These are phyloP conservation scores for Petrolisthes cinctipes DNA, from an alignment of 2,888 invertebrate genomes.

Conservation along the genomic window DNA sequence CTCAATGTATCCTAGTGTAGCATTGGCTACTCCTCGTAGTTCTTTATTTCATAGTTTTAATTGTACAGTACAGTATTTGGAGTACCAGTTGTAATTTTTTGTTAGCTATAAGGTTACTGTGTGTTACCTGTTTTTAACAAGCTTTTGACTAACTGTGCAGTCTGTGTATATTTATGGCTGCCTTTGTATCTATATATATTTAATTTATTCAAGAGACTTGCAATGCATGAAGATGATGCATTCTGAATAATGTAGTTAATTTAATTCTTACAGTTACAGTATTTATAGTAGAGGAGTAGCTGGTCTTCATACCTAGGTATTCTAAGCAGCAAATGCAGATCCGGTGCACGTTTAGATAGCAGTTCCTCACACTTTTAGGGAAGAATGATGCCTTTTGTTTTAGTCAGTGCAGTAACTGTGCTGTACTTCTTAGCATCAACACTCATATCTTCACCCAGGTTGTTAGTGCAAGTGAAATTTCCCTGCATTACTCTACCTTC, in stretches of 20 bases:
- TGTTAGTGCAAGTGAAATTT: neutral
- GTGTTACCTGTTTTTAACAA: conserved; percentile 14
- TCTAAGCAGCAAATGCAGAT: conserved; percentile 24
- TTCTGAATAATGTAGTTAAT: conserved; percentile 27
- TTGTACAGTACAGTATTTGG: conserved; percentile 16
- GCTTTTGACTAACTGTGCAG: conserved; percentile 25
- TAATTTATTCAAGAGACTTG: conserved; percentile 14
- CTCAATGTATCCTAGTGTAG: conserved; percentile 52
- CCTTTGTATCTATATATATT: neutral
- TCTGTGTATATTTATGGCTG: conserved; percentile 23
- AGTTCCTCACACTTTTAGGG: conserved; percentile 5
- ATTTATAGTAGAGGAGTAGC: conserved; percentile 10
- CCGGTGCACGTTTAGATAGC: conserved; percentile 20
- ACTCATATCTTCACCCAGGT: neutral
- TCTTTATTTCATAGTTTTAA: conserved; percentile 14
- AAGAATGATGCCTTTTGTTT: neutral
- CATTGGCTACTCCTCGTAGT: conserved; percentile 31
- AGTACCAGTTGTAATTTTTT: conserved; percentile 26
- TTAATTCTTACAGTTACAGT: conserved; percentile 1
- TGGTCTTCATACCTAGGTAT: neutral
- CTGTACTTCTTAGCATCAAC: neutral
- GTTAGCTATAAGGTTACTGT: conserved; percentile 2
- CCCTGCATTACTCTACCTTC: neutral
- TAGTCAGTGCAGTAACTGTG: neutral
- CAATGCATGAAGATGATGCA: conserved; percentile 16